Conservation (phyloP, 2,113 vertebrate species). For the Oophaga pumilio region DNA sequence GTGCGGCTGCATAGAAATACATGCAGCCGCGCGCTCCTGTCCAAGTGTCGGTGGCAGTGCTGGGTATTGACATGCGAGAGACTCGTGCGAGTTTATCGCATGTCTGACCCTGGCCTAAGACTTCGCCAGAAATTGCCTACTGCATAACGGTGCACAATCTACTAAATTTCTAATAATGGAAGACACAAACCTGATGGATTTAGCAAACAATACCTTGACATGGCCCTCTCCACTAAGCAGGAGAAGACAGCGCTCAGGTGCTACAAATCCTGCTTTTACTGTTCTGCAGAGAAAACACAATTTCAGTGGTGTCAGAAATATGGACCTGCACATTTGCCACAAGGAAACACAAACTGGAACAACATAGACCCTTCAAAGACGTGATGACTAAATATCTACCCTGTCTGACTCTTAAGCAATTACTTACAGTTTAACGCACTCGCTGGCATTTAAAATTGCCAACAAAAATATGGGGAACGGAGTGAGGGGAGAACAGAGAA, state of each 20-base stretch:
- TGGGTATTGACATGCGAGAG: too few species aligned
- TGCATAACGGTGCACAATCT: too few species aligned
- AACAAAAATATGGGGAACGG: conserved; percentile 4
- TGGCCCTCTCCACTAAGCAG: not conserved
- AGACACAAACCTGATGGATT: too few species aligned
- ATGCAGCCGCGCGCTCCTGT: too few species aligned
- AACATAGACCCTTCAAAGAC: not conserved
- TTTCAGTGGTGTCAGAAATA: not conserved
- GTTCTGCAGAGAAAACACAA: too few species aligned
- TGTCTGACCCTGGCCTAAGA: too few species aligned
- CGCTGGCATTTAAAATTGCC: conserved; percentile 19
- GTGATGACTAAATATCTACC: conserved; percentile 1
- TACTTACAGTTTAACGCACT: not conserved
- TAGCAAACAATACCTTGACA: too few species aligned
- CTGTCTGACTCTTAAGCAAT: conserved; percentile 24
- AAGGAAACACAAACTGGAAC: not conserved
- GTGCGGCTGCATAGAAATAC: too few species aligned
- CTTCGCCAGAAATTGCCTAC: too few species aligned
- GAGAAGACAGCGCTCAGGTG: not conserved
- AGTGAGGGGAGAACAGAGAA: not conserved
- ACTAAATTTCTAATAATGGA: too few species aligned
- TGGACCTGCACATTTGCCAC: not conserved
- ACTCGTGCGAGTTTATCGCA: too few species aligned
- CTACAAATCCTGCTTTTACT: not conserved
- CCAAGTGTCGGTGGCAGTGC: too few species aligned